phyloP scores from a whole-genome alignment of 2,888 invertebrate species.

The Callyntrura guangdongensis region DNA sequence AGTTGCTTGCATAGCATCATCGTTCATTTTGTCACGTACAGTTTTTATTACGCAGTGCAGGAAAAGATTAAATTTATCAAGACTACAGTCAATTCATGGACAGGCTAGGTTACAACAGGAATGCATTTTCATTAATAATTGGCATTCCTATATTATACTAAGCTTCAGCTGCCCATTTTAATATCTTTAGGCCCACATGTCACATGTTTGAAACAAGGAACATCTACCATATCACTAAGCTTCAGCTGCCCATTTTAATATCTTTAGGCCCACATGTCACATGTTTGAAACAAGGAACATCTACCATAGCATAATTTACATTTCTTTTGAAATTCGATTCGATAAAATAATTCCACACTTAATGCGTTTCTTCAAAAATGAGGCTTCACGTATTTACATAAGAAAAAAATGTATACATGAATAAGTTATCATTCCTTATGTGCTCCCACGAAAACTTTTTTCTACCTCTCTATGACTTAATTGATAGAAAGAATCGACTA shows the following conservation, averaged over 20 bases:
- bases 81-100: no score
- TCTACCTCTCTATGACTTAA: not conserved
- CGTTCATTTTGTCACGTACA: not conserved
- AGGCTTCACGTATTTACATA: constrained; percentile 29
- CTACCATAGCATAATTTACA: not conserved
- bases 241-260: no score
- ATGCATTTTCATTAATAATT: no score
- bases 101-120: no score
- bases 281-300: not conserved
- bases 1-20: not conserved
- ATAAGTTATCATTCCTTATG: constrained; percentile 41
- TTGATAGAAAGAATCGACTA: not conserved
- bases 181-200: no score
- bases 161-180: no score
- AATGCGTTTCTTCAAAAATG: not conserved
- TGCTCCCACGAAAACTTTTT: constrained; percentile 15
- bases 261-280: no score
- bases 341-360: not conserved
- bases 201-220: not conserved
- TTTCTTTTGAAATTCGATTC: not conserved
- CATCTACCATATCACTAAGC: not conserved
- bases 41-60: not conserved
- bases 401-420: constrained; percentile 18
- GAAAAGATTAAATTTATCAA: not conserved
- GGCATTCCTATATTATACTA: no score